These are phyloP conservation scores for Ptychoptera albimana DNA, from an alignment of 2,888 invertebrate species.

Conservation along the genomic window DNA sequence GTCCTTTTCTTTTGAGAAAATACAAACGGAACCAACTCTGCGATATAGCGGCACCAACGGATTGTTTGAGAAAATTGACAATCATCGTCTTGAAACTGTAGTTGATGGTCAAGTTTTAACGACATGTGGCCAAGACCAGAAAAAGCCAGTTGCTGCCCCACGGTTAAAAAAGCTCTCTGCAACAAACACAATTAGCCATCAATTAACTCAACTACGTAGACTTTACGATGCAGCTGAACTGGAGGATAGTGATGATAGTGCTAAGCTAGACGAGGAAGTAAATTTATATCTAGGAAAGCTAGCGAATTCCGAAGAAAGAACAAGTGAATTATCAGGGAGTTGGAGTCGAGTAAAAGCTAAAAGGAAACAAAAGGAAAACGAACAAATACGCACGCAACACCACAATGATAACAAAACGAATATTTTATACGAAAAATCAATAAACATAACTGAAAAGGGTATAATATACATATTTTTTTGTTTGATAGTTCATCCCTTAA, in stretches of 20 bases:
- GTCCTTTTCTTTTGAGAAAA: conserved; percentile 3
- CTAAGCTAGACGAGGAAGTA: conserved; percentile 42
- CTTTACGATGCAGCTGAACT: conserved; percentile 26
- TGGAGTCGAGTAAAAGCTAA: conserved; percentile 40
- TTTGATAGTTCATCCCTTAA: too few relatives aligned
- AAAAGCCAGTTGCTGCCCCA: conserved; percentile 21
- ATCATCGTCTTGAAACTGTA: neutral
- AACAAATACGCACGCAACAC: neutral
- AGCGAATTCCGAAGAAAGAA: conserved; percentile 13
- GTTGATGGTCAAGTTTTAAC: neutral
- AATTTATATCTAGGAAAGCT: conserved; percentile 34
- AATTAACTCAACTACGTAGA: conserved; percentile 23
- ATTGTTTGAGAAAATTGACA: too few relatives aligned
- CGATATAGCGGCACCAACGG: neutral
- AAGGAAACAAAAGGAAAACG: conserved; percentile 12
- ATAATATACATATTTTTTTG: too few relatives aligned
- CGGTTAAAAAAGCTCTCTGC: conserved; percentile 24
- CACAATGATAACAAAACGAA: too few relatives aligned
- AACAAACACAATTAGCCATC: conserved; percentile 24
- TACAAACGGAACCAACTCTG: neutral
- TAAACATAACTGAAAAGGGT: too few relatives aligned
- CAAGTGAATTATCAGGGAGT: conserved; percentile 34
- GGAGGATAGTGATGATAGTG: conserved; percentile 33
- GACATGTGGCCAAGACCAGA: neutral
- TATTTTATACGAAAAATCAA: too few relatives aligned